phyloP scores from a whole-genome alignment of 2,113 vertebrate species.

The Macrotis lagotis region DNA sequence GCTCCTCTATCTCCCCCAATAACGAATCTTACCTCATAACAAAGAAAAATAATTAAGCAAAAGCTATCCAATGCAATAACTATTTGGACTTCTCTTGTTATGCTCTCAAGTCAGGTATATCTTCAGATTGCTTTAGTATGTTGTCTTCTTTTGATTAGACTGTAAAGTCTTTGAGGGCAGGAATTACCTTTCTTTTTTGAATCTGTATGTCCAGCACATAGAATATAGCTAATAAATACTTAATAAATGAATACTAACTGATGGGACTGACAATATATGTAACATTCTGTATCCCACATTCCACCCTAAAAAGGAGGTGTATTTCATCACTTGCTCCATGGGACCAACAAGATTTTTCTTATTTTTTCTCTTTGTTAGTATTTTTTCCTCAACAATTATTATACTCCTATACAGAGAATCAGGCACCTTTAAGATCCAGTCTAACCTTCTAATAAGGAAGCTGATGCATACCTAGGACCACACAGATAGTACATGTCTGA shows the following conservation, averaged over 20 bases:
- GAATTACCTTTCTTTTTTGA: not conserved
- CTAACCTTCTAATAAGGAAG: not conserved
- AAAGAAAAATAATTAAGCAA: not conserved
- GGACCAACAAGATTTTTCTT: not conserved
- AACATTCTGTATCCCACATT: no score
- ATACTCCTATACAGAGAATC: not conserved
- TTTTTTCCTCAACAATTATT: not conserved
- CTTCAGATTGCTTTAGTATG: not conserved
- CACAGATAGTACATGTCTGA: not conserved
- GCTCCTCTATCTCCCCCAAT: no score
- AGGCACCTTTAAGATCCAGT: not conserved
- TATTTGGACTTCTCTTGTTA: not conserved
- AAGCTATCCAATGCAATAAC: not conserved
- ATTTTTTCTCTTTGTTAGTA: not conserved
- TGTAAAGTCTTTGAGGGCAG: not conserved
- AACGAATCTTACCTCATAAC: not conserved
- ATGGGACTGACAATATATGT: no score
- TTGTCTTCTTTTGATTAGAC: not conserved
- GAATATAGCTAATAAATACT: not conserved
- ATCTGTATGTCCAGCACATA: not conserved
- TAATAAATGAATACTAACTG: not conserved
- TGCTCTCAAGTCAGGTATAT: not conserved
- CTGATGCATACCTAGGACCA: not conserved
- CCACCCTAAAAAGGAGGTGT: not conserved
- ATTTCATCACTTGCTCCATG: not conserved